Evolutionary conservation across 2,113 vertebrate genomes (phyloP).

Genomic region (Ophthalmolycus amberensis): DNA sequence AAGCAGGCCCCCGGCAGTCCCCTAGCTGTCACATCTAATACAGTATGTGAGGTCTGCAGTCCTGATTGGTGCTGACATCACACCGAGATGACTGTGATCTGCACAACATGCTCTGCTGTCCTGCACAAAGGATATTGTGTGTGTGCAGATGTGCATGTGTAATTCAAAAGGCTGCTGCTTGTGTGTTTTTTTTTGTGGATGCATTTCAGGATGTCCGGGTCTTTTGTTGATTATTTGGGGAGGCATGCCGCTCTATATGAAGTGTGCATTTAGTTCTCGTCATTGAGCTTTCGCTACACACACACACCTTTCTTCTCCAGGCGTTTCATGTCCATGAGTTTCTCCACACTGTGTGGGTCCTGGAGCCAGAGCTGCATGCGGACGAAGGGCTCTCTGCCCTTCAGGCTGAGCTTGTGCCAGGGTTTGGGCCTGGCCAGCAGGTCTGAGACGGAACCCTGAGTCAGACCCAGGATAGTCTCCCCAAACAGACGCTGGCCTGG

Average conservation of each 20-base stretch:
- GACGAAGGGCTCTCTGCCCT: constrained; percentile 85
- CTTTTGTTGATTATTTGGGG: constrained; percentile 32
- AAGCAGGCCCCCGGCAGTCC: constrained; percentile 79
- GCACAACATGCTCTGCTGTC: constrained; percentile 81
- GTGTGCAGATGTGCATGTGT: constrained; percentile 68
- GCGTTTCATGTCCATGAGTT: constrained; percentile 97
- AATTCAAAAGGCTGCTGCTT: constrained; percentile 51
- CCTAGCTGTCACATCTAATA: constrained; percentile 81
- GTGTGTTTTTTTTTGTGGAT: constrained; percentile 27
- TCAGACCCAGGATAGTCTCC: constrained; percentile 96
- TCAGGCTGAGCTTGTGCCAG: constrained; percentile 98
- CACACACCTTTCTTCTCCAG: constrained; percentile 95
- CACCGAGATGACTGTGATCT: constrained; percentile 80
- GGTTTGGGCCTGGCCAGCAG: constrained; percentile 97
- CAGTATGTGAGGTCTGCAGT: constrained; percentile 74
- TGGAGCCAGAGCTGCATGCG: constrained; percentile 91
- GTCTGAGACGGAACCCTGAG: constrained; percentile 98
- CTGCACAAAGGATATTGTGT: constrained; percentile 75
- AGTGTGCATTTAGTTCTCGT: not conserved
- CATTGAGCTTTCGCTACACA: not conserved
- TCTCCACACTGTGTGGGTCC: constrained; percentile 96
- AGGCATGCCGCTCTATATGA: not conserved
- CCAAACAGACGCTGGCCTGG: constrained; percentile 97
- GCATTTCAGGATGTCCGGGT: constrained; percentile 8
- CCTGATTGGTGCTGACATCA: constrained; percentile 81